Percentiles rank a stretch among this genome's conserved stretches.
Conservation (phyloP, 2,113 vertebrate genomes). For the Hemiprocne comata region DNA sequence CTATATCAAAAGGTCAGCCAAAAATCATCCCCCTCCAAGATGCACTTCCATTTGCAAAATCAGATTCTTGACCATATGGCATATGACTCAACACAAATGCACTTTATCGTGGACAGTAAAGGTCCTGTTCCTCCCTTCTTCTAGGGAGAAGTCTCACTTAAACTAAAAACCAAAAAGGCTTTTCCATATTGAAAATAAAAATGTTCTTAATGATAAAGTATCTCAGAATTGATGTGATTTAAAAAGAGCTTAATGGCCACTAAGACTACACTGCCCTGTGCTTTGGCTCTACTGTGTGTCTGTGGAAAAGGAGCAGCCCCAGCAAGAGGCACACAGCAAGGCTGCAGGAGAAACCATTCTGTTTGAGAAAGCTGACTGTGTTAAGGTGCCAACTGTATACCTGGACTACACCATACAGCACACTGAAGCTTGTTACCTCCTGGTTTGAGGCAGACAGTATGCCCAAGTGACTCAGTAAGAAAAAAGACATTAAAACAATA, state of each 20-base stretch:
- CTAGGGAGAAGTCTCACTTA: background rate
- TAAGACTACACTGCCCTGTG: background rate
- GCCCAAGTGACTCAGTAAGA: background rate
- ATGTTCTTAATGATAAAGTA: background rate
- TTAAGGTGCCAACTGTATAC: background rate
- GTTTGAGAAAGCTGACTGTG: accelerated
- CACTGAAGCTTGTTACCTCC: background rate
- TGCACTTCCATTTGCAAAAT: background rate
- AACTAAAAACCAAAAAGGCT: background rate
- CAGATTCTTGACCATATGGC: background rate
- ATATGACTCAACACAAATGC: background rate
- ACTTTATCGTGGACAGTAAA: background rate
- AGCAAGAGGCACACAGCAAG: too few relatives aligned
- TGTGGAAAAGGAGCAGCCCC: background rate
- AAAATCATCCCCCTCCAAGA: background rate
- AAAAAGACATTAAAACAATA: background rate
- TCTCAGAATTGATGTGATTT: background rate
- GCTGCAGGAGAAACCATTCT: background rate
- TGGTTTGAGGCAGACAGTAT: background rate
- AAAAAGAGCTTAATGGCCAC: background rate
- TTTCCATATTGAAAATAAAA: background rate
- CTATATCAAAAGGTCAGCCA: background rate
- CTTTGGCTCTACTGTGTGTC: background rate
- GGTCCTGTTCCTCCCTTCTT: background rate
- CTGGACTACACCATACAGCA: background rate